Base-by-base conservation (phyloP, 2,797 vertebrate species). In the Xenentodon cancila region DNA sequence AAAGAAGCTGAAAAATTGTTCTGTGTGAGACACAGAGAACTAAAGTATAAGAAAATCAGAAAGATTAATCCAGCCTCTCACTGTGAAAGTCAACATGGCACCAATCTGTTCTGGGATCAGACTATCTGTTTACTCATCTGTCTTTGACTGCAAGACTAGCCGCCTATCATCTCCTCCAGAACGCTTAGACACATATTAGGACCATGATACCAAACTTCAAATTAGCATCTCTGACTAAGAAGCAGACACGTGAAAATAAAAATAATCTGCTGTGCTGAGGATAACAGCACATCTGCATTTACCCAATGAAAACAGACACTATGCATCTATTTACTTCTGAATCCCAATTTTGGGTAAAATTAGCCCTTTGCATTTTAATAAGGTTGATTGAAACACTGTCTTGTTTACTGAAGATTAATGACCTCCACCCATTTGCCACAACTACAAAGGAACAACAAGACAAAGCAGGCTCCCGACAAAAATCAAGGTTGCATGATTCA, bases 21-120 rank as follows among this genome's bases (percentile, higher is more conserved):
- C 44, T 50, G 37, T 54, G 51, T 25, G 46, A 50, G 55, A 56
- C 9, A 7, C 2, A 7, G 4, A 56, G 43, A 65, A 43, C 8
- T 5, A 44, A 22, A 52, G 56, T 53, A 67, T 55, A 32, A 59
- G 37, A 40, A 66, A 71, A 78, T 65, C 22, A 48, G 53, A 73
- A 40, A 72, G 69, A 75, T 68, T 0, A 79, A 77, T 77, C 77
- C 82, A 75, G 60, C 80, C 81, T 84, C 79, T 89, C 90, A 91
- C 88, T 90, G 89, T 90, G 90, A 91, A 78, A 56, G 71, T 75
- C 74, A 54, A 77, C 75, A 71, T 20, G 75, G 66, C 71, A 20
- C 63, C 68, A 59, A 66, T 79, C 83, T 74, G 80, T 67, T 76
- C 65, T 68, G 66, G 70, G 63, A 25, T 58, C 45, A 21, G 59